Evolutionary conservation across 2,113 vertebrate genomes (phyloP).

Genomic region (Mola mola): DNA sequence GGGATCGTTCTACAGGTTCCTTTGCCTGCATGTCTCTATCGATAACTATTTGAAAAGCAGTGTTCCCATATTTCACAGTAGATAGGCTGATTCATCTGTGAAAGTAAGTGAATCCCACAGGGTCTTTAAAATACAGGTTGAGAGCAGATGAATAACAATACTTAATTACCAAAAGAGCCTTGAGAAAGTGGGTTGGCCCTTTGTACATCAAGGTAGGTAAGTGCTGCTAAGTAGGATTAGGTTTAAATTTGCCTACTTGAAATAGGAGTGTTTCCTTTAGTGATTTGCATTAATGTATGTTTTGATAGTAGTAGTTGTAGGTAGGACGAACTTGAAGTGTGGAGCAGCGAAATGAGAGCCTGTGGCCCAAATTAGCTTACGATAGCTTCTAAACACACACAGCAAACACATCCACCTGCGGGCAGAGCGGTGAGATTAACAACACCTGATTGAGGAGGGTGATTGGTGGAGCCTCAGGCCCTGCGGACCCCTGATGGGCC

Average conservation of each 20-base stretch:
- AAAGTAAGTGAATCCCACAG: slow-evolving; percentile 20
- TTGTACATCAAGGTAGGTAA: slow-evolving; percentile 55
- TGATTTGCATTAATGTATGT: not conserved
- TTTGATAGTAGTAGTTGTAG: slow-evolving; percentile 7
- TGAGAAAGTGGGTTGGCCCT: slow-evolving; percentile 32
- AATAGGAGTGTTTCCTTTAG: slow-evolving; percentile 17
- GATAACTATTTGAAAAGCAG: slow-evolving; percentile 40
- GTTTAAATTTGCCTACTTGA: slow-evolving; percentile 36
- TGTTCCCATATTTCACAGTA: slow-evolving; percentile 27
- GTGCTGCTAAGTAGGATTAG: slow-evolving; percentile 30
- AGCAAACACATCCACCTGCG: slow-evolving; percentile 53
- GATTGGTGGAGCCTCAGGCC: slow-evolving; percentile 73
- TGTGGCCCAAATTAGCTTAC: slow-evolving; percentile 22
- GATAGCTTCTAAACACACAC: not conserved
- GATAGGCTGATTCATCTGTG: slow-evolving; percentile 40
- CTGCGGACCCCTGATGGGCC: slow-evolving; percentile 51
- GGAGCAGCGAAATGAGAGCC: not conserved
- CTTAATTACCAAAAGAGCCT: slow-evolving; percentile 48
- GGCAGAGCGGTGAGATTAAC: slow-evolving; percentile 72
- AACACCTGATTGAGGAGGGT: slow-evolving; percentile 53
- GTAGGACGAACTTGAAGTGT: not conserved
- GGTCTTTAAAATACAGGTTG: slow-evolving; percentile 49
- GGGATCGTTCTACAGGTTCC: slow-evolving; percentile 9
- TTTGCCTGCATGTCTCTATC: not conserved
- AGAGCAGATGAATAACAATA: slow-evolving; percentile 34